phyloP scores from a whole-genome alignment of 1,140 invertebrate species.

The Lordiphosa collinella region DNA sequence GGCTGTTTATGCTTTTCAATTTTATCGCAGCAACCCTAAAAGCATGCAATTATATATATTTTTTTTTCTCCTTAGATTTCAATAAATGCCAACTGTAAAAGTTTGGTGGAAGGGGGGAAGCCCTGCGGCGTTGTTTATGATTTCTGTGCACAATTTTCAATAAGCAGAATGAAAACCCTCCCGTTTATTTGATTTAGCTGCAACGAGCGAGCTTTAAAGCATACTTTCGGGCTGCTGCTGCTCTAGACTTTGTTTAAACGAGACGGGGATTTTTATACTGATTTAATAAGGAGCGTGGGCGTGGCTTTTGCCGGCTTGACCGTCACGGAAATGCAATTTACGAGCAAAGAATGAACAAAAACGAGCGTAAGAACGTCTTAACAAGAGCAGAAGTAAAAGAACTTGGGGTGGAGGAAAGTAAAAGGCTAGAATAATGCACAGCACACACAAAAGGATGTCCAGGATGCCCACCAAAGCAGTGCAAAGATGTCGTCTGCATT shows the following conservation, averaged over 20 bases:
- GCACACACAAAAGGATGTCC: constrained; percentile 5
- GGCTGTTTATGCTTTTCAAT: constrained; percentile 53
- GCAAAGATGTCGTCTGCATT: constrained; percentile 45
- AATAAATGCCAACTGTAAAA: constrained; percentile 60
- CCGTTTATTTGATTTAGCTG: constrained; percentile 54
- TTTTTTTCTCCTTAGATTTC: constrained; percentile 53
- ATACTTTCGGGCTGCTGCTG: constrained; percentile 39
- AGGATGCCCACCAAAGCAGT: neutral
- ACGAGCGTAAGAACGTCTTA: constrained; percentile 66
- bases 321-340: constrained; percentile 71
- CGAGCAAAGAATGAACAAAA: constrained; percentile 32
- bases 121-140: constrained; percentile 70
- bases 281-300: constrained; percentile 47
- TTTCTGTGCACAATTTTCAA: constrained; percentile 68
- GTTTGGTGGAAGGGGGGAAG: too few species aligned
- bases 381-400: constrained; percentile 29
- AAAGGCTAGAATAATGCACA: constrained; percentile 1
- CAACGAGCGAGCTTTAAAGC: constrained; percentile 41
- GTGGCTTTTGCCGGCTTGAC: constrained; percentile 26
- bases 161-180: constrained; percentile 42
- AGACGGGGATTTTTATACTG: constrained; percentile 44
- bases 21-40: constrained; percentile 60
- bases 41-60: constrained; percentile 66
- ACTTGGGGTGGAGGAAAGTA: neutral
- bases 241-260: constrained; percentile 16